Conservation (phyloP, 2,113 vertebrate species). For the Parotia lawesii region DNA sequence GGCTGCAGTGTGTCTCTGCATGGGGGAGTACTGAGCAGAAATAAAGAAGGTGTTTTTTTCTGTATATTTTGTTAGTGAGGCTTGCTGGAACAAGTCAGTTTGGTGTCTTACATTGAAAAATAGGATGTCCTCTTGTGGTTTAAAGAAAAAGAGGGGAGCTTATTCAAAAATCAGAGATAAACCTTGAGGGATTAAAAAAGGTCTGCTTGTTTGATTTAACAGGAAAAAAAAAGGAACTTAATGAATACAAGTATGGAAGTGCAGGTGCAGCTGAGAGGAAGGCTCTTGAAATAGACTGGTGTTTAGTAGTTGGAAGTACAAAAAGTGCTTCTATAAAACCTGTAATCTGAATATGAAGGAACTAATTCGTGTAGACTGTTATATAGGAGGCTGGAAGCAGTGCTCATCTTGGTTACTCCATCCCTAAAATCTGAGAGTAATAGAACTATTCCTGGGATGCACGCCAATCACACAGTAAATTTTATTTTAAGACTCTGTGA, state of each 20-base stretch:
- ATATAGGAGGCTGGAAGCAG: rapidly evolving
- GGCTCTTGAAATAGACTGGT: not conserved
- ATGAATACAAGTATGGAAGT: not conserved
- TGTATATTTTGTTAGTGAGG: not conserved
- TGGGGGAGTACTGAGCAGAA: not conserved
- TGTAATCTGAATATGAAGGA: not conserved
- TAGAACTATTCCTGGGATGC: not conserved
- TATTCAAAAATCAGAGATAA: not conserved
- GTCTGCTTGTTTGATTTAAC: not conserved
- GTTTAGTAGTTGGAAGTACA: not conserved
- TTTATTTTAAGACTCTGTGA: not conserved
- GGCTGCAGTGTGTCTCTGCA: not conserved
- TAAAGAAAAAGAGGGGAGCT: not conserved
- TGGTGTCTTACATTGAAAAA: not conserved
- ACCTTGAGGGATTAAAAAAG: not conserved
- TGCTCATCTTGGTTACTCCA: not conserved
- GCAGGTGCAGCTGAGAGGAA: not conserved
- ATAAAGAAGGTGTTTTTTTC: not conserved
- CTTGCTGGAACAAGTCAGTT: not conserved
- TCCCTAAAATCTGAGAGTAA: not conserved
- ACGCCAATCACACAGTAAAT: not conserved
- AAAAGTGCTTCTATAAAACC: not conserved
- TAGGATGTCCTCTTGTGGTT: not conserved
- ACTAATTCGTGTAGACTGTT: not conserved
- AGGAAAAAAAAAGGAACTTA: not conserved